Evolutionary conservation across 2,888 invertebrate genomes (phyloP).

Genomic region (Caprella mutica): DNA sequence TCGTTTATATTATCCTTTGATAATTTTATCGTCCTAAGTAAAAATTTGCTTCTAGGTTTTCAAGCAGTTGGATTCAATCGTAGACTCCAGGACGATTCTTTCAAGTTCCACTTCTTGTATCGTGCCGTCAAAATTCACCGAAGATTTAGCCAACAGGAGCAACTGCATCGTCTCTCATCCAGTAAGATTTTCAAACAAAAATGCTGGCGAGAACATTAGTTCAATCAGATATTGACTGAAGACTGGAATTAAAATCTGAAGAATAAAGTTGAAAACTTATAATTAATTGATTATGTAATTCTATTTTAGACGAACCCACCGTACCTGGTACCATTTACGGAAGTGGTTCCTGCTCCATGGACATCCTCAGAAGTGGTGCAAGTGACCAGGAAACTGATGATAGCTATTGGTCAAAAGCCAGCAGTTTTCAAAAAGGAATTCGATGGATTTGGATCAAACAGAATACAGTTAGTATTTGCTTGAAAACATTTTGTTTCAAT

Average conservation of each 20-base stretch:
- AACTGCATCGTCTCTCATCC: constrained; percentile 80
- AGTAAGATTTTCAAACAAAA: too few species aligned
- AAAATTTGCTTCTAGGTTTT: too few species aligned
- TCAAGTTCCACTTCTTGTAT: constrained; percentile 92
- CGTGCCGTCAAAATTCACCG: constrained; percentile 73
- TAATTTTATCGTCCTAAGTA: too few species aligned
- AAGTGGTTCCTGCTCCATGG: constrained; percentile 90
- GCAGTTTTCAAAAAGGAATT: constrained; percentile 75
- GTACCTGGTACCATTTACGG: constrained; percentile 86
- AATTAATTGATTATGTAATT: too few species aligned
- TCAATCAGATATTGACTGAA: too few species aligned
- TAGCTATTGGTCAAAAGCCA: constrained; percentile 81
- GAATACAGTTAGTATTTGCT: constrained; percentile 70
- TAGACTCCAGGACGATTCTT: constrained; percentile 60
- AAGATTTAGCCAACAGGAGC: constrained; percentile 58
- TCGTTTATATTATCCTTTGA: too few species aligned
- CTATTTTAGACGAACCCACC: constrained; percentile 70
- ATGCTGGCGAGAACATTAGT: too few species aligned
- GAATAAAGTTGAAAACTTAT: too few species aligned
- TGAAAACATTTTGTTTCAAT: too few species aligned
- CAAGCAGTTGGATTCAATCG: constrained; percentile 39
- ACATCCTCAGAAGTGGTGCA: constrained; percentile 64
- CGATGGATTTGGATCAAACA: constrained; percentile 82
- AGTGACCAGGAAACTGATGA: constrained; percentile 64
- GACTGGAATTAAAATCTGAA: too few species aligned